Base-by-base conservation (phyloP, 2,113 vertebrate genomes). In the Cynocephalus volans region DNA sequence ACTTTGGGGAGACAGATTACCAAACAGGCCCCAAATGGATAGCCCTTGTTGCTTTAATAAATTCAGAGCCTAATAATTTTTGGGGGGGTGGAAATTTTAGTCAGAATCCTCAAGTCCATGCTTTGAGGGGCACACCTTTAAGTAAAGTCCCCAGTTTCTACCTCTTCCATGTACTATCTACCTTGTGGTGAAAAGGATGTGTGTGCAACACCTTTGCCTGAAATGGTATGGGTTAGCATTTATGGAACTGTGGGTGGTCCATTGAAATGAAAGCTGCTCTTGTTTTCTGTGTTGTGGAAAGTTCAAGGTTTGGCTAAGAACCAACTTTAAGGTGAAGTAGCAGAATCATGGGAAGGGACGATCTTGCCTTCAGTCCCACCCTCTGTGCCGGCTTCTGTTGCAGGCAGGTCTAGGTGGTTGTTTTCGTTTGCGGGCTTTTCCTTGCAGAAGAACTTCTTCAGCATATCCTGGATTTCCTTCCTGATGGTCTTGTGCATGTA, bases 401-500 rank as follows among this genome's bases (percentile, higher is more conserved):
- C 95, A 0, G 93, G 96, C 97, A 99, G 99, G 94, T 99, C 98
- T 36, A 97, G 97, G 0, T 97, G 98, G 0, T 98, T 99, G 88
- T 97, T 98, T 93, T 99, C 98, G 72, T 24, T 50, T 7, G 98
- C 97, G 56, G 95, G 97, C 5, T 97, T 98, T 85, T 98, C 98
- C 77, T 98, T 98, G 96, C 99, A 99, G 94, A 99, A 98, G 0
- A 99, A 88, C n/a, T 98, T 99, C 8, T 98, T 99, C 73, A 99
- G 98, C 95, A 99, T 95, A 41, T 87, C 93, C 54, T 98, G 88
- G 85, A 98, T 96, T 92, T 98, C 98, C 82, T 98, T 98, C 97
- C 97, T 98, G 82, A 99, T 99, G 12, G 99, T 99, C 85, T 99
- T 99, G 97, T 99, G 99, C 99, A 99, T 99, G 98, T 99, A 99